Conservation (phyloP, 2,113 vertebrate species). For the Mesoclemmys tuberculata region DNA sequence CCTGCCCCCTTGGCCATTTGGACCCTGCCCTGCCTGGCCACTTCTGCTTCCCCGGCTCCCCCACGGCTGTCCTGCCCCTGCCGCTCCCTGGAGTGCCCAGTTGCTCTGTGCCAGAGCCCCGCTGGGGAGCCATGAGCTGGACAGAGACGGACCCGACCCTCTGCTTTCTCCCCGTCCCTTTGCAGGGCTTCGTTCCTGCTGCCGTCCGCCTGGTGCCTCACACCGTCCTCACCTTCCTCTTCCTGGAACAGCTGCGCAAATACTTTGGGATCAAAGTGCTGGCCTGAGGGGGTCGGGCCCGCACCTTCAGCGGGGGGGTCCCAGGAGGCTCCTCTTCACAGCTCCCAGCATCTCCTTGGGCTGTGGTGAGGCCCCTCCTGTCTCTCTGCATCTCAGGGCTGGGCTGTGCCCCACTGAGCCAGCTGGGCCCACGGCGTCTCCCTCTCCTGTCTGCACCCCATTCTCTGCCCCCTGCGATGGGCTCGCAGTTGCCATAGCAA, state of each 20-base stretch:
- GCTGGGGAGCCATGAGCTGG: not conserved
- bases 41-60: not conserved
- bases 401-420: not conserved
- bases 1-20: too few species aligned
- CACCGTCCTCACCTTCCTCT: constrained; percentile 90
- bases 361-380: not conserved
- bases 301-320: not conserved
- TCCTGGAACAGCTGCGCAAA: constrained; percentile 90
- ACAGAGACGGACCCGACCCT: fast-evolving
- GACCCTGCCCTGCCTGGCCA: not conserved
- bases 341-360: not conserved
- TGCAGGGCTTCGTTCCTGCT: constrained; percentile 89
- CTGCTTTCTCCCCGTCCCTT: not conserved
- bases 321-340: not conserved
- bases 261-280: constrained; percentile 87
- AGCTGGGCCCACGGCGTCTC: not conserved
- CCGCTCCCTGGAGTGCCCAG: too few species aligned
- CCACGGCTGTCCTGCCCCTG: not conserved
- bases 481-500: not conserved
- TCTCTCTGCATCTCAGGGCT: not conserved
- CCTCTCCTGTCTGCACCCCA: not conserved
- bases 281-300: constrained; percentile 60
- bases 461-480: not conserved
- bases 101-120: too few species aligned
- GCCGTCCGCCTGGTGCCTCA: constrained; percentile 89